phyloP scores from a whole-genome alignment of 1,140 invertebrate genomes.

The Hestina assimilis region DNA sequence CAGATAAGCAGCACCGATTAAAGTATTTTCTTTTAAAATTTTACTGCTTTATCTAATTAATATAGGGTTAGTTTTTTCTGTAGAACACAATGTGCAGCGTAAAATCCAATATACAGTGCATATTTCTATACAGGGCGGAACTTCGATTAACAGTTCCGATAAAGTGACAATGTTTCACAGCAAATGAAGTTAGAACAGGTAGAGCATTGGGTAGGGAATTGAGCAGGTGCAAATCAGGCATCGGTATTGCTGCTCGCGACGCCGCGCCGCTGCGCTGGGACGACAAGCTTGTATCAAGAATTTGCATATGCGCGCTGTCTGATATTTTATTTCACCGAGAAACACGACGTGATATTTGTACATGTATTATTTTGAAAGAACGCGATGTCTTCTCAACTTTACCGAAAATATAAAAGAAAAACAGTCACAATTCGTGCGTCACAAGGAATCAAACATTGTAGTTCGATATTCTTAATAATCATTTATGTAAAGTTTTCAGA shows the following conservation, averaged over 20 bases:
- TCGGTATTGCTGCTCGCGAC: slow-evolving; percentile 48
- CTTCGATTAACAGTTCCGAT: slow-evolving; percentile 23
- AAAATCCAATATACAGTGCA: not conserved
- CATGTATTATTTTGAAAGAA: not conserved
- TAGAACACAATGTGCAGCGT: not conserved
- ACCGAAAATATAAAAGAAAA: too few species aligned
- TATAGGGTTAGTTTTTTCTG: not conserved
- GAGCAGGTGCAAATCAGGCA: slow-evolving; percentile 50
- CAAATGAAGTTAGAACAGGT: slow-evolving; percentile 57
- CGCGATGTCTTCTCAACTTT: too few species aligned
- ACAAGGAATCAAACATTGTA: not conserved
- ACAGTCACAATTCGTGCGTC: too few species aligned
- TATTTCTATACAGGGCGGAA: slow-evolving; percentile 3
- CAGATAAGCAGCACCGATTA: too few species aligned
- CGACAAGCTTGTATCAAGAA: slow-evolving; percentile 39
- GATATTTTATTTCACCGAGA: slow-evolving; percentile 32
- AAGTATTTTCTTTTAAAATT: too few species aligned
- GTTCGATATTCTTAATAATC: too few species aligned
- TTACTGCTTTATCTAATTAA: too few species aligned
- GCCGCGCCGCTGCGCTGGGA: slow-evolving; percentile 46
- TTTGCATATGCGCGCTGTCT: slow-evolving; percentile 42
- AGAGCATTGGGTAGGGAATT: slow-evolving; percentile 43
- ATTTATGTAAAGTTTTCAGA: too few species aligned
- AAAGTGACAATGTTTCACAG: slow-evolving; percentile 34
- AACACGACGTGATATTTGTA: not conserved